Percentiles rank a stretch among this genome's conserved stretches.
Evolutionary conservation across 23 tunicate genomes (phyloP).

Genomic region (Diplosoma virens): DNA sequence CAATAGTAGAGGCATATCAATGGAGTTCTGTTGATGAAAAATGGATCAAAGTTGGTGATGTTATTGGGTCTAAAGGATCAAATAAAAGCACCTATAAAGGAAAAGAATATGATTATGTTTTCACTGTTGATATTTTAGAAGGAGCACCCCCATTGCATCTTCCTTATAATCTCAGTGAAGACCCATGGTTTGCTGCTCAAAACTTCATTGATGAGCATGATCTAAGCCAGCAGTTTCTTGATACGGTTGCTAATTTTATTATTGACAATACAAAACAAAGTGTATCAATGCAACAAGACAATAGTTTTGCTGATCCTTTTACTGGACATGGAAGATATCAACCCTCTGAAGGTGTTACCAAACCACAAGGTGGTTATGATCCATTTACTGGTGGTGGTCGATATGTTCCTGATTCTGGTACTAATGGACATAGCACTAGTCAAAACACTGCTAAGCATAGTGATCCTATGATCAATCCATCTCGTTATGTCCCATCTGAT

Average conservation of each 20-base stretch:
- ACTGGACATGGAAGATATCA: conserved; percentile 58
- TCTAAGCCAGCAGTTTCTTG: conserved; percentile 57
- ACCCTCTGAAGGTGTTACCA: conserved; percentile 6
- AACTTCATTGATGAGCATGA: conserved; percentile 78
- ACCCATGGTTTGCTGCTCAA: conserved; percentile 93
- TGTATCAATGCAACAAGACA: not conserved
- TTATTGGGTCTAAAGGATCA: conserved; percentile 49
- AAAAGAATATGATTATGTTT: conserved; percentile 88
- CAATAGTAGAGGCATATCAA: conserved; percentile 68
- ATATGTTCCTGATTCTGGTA: conserved; percentile 54
- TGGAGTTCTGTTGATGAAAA: conserved; percentile 62
- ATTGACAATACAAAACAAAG: conserved; percentile 58
- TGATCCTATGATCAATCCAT: conserved; percentile 51
- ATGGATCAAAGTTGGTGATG: conserved; percentile 91
- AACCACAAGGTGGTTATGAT: conserved; percentile 9
- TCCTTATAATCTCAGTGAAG: conserved; percentile 77
- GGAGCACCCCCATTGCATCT: conserved; percentile 88
- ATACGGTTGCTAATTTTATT: conserved; percentile 74
- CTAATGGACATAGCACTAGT: not conserved
- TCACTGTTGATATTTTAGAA: conserved; percentile 78
- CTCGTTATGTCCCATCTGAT: conserved; percentile 16
- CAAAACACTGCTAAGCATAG: not conserved
- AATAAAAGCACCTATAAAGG: conserved; percentile 35
- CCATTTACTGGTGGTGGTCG: conserved; percentile 84
- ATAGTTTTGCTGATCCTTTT: conserved; percentile 41